phyloP scores from a whole-genome alignment of 2,113 vertebrate genomes.

The Rhinopomastus cyanomelas region DNA sequence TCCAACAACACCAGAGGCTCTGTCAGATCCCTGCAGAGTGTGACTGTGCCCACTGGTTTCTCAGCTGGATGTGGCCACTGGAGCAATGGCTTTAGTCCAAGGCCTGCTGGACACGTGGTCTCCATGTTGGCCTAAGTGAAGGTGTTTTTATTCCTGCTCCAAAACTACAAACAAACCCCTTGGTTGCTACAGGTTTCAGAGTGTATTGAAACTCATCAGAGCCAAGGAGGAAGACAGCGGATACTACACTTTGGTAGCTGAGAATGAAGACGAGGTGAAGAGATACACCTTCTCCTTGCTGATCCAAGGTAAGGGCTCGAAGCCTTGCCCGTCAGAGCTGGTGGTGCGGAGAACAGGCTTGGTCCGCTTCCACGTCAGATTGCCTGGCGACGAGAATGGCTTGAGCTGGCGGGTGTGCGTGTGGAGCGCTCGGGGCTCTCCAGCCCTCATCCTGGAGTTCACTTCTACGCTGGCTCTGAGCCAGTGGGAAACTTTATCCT shows the following conservation, averaged over 20 bases:
- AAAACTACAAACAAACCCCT: background rate
- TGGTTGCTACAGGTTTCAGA: slow-evolving; percentile 79
- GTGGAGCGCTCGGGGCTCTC: no score
- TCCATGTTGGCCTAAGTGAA: background rate
- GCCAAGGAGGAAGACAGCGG: slow-evolving; percentile 97
- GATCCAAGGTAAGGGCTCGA: slow-evolving; percentile 84
- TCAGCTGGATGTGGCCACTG: background rate
- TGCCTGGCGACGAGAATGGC: background rate
- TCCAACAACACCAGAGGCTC: background rate
- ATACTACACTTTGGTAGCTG: slow-evolving; percentile 87
- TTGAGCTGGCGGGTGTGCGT: background rate
- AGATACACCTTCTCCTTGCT: slow-evolving; percentile 85
- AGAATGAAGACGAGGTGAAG: slow-evolving; percentile 82
- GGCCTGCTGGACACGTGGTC: background rate
- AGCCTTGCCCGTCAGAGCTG: background rate
- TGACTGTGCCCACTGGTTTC: background rate
- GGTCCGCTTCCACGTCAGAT: background rate
- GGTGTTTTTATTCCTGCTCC: background rate
- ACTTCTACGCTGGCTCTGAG: background rate
- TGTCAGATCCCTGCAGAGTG: background rate
- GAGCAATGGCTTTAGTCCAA: background rate
- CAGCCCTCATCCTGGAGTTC: slow-evolving; percentile 14
- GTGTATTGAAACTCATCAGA: slow-evolving; percentile 88
- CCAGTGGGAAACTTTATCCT: slow-evolving; percentile 47
- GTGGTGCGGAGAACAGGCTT: background rate